Evolutionary conservation across 2,797 vertebrate species (phyloP).

Genomic region (Chelon auratus): DNA sequence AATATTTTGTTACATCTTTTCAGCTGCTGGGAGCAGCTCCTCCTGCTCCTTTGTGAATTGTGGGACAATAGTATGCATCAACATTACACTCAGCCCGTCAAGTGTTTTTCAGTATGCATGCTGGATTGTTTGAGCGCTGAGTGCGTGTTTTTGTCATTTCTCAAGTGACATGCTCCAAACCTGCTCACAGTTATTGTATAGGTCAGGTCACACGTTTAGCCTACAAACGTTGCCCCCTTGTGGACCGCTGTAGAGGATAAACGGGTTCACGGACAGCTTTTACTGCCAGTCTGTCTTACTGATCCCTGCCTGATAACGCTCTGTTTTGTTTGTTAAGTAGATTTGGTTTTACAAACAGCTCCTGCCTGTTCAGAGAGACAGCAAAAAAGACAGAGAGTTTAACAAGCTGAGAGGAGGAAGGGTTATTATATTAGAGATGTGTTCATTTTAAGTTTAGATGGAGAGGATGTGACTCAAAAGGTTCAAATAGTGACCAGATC

Average conservation of each 20-base stretch:
- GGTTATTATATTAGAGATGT: neutral
- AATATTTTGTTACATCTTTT: too few relatives aligned
- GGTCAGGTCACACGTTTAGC: slow-evolving; percentile 39
- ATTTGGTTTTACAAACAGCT: slow-evolving; percentile 60
- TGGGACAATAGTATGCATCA: neutral
- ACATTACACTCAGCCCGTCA: neutral
- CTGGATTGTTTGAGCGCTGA: neutral
- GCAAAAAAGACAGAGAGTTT: slow-evolving; percentile 21
- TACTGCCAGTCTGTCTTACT: slow-evolving; percentile 27
- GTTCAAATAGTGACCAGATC: slow-evolving; percentile 28
- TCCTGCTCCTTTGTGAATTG: neutral
- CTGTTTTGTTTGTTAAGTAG: slow-evolving; percentile 57
- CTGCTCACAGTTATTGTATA: neutral
- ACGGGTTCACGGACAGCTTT: slow-evolving; percentile 24
- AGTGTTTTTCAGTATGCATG: neutral
- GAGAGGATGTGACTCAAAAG: neutral
- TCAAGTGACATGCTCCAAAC: neutral
- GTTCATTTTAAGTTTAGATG: slow-evolving; percentile 9
- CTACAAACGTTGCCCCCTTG: slow-evolving; percentile 79
- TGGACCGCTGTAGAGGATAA: slow-evolving; percentile 62
- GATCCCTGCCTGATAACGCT: slow-evolving; percentile 60
- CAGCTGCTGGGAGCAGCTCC: neutral
- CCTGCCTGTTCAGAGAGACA: slow-evolving; percentile 26
- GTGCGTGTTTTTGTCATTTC: neutral
- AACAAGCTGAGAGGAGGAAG: slow-evolving; percentile 6